These are phyloP conservation scores for Dendrocincla tyrannina DNA, from an alignment of 2,797 vertebrate species.

Conservation along the genomic window DNA sequence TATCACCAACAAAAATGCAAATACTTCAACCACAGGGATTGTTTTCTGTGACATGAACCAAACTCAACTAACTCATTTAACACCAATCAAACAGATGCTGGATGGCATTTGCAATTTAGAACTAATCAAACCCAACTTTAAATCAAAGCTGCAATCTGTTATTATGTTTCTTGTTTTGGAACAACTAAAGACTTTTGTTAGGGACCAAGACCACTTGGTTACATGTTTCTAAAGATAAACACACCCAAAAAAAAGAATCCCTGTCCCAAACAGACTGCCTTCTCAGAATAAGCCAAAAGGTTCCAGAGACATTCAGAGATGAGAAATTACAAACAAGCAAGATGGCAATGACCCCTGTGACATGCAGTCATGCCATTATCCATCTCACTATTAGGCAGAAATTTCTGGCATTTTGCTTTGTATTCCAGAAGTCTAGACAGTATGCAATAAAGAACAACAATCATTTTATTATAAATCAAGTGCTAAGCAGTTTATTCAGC, in stretches of 20 bases:
- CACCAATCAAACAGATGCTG: background rate
- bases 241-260: background rate
- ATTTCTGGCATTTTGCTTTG: background rate
- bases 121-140: background rate
- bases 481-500: background rate
- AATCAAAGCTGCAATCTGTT: background rate
- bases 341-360: accelerated
- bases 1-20: background rate
- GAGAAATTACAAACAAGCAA: background rate
- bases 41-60: background rate
- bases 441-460: background rate
- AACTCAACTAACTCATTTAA: background rate
- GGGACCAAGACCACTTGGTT: background rate
- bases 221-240: background rate
- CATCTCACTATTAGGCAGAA: background rate
- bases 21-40: background rate
- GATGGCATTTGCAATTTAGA: background rate
- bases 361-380: background rate
- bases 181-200: background rate
- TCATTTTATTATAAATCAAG: background rate
- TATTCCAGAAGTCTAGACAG: background rate
- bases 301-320: background rate
- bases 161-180: background rate
- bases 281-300: background rate
- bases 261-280: background rate